phyloP scores from a whole-genome alignment of 2,113 vertebrate genomes.

The Syrmaticus mikado region DNA sequence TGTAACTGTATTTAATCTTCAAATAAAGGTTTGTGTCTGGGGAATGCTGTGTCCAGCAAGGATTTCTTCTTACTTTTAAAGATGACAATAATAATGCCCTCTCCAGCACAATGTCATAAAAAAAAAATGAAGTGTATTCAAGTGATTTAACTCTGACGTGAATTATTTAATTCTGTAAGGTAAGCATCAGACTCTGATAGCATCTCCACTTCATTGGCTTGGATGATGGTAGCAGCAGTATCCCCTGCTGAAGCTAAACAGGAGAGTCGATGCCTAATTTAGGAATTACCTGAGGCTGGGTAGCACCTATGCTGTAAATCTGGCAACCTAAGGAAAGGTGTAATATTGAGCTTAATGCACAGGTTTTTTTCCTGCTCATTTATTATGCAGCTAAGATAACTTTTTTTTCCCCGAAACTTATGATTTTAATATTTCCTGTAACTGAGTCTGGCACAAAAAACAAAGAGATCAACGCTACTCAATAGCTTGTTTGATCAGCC shows the following conservation, averaged over 20 bases:
- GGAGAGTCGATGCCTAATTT: neutral
- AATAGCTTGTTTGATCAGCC: neutral
- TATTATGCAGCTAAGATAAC: neutral
- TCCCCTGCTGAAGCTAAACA: neutral
- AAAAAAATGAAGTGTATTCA: neutral
- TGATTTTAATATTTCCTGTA: neutral
- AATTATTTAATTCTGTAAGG: neutral
- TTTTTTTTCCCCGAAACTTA: neutral
- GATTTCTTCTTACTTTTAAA: neutral
- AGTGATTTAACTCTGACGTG: neutral
- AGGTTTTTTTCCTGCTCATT: neutral
- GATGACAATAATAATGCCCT: neutral
- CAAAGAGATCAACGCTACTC: neutral
- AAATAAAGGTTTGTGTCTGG: neutral
- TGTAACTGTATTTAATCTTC: neutral
- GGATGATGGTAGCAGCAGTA: neutral
- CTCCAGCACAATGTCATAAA: neutral
- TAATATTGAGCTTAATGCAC: neutral
- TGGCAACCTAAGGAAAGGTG: neutral
- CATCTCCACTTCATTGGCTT: neutral
- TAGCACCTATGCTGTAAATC: neutral
- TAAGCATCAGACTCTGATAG: conserved; percentile 6
- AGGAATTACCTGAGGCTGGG: neutral
- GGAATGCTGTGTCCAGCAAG: neutral
- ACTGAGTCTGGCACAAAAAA: neutral